Conservation (phyloP, 2,113 vertebrate genomes). For the Hirundichthys speculiger region DNA sequence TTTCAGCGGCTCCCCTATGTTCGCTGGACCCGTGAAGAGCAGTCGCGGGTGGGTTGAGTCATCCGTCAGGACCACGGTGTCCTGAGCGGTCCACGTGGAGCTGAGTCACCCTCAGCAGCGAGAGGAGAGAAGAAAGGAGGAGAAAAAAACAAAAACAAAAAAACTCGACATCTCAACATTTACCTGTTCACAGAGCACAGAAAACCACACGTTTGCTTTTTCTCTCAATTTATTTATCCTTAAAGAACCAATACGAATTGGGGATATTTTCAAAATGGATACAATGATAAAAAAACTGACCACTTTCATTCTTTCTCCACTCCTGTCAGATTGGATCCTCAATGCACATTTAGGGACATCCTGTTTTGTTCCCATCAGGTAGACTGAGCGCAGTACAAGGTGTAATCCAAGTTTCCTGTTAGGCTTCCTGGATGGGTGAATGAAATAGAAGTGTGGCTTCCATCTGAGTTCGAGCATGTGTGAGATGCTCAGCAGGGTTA, state of each 20-base stretch:
- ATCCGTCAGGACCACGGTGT: conserved; percentile 52
- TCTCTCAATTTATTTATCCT: conserved; percentile 81
- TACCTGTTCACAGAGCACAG: rapidly evolving
- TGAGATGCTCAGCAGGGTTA: conserved; percentile 65
- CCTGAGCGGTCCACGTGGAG: conserved; percentile 63
- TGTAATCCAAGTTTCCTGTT: too few species aligned
- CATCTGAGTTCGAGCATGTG: conserved; percentile 18
- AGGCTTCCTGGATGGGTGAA: too few species aligned
- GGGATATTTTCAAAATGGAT: conserved; percentile 81
- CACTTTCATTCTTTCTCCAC: conserved; percentile 70
- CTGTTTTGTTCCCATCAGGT: conserved; percentile 57
- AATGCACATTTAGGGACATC: conserved; percentile 61
- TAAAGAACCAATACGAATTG: conserved; percentile 84
- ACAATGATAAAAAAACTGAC: conserved; percentile 77
- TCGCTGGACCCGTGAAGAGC: conserved; percentile 18
- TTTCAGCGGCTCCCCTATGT: not conserved
- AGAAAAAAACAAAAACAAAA: too few species aligned
- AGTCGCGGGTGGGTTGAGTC: conserved; percentile 41
- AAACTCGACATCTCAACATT: conserved; percentile 6
- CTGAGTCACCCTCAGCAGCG: conserved; percentile 57
- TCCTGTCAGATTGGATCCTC: conserved; percentile 73
- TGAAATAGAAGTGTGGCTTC: too few species aligned
- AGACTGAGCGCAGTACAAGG: conserved; percentile 75
- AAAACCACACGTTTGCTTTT: conserved; percentile 54
- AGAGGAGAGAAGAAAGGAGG: conserved; percentile 16